Evolutionary conservation across 2,888 invertebrate species (phyloP).

Genomic region (Eumacrocentrus americanus): DNA sequence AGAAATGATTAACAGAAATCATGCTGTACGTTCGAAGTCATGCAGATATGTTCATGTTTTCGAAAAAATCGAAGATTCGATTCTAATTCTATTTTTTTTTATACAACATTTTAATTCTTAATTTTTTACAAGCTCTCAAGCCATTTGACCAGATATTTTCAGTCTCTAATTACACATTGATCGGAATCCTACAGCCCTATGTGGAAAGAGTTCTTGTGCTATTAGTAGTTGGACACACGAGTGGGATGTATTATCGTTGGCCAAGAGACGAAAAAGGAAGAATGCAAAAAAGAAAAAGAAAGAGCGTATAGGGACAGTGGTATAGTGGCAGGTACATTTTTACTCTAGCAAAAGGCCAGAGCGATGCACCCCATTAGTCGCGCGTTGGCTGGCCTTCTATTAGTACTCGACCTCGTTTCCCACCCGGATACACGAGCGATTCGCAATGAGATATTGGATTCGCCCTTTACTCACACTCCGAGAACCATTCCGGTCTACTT

Average conservation of each 20-base stretch:
- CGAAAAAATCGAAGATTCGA: no score
- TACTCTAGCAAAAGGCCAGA: slow-evolving; percentile 31
- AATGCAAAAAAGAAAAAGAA: not conserved
- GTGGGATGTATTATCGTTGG: not conserved
- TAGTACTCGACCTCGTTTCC: slow-evolving; percentile 35
- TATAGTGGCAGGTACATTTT: slow-evolving; percentile 34
- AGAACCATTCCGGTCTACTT: no score
- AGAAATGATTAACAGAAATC: no score
- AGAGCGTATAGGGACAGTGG: slow-evolving; percentile 10
- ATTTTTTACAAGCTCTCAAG: no score
- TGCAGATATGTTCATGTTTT: no score
- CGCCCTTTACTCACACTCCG: slow-evolving; percentile 8
- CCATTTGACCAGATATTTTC: no score
- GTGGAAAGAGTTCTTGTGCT: slow-evolving; percentile 6
- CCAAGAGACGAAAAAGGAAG: slow-evolving; percentile 1
- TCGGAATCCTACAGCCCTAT: no score
- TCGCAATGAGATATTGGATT: slow-evolving; percentile 18
- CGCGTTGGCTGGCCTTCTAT: slow-evolving; percentile 29
- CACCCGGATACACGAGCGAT: slow-evolving; percentile 13
- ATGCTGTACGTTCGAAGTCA: no score
- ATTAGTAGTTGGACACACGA: not conserved
- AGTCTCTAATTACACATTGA: slow-evolving; percentile 33
- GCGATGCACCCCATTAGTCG: slow-evolving; percentile 36
- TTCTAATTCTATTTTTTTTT: no score
- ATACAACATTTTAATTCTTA: no score